Base-by-base conservation (phyloP, 2,888 invertebrate species). In the Homarus gammarus region DNA sequence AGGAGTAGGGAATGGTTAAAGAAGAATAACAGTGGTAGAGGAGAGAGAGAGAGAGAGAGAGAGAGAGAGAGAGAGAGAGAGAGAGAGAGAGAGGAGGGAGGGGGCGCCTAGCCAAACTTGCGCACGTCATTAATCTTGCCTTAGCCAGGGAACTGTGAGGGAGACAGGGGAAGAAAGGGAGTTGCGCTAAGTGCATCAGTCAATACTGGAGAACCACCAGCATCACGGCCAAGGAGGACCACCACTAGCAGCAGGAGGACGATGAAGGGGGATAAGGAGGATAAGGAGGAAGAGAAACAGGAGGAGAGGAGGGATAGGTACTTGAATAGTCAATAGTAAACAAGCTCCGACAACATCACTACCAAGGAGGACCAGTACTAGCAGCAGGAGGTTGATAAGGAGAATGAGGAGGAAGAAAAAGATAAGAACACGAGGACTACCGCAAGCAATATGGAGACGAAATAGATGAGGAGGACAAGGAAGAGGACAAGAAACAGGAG, bases 141-240 rank as follows among this genome's bases (percentile, higher is more conserved):
- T 78, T 51, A 87, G 87, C 81, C 79, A 51, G 81, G 87, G 87
- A 87, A 79, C 79, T 87, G 87, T 56, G 81, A 79, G 87, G 64
- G 81, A 87, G 87, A 87, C 87, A 87, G 81, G 87, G 72, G 87
- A 81, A 87, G 81, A 81, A 87, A 87, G 72, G 87, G 87, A 79
- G 87, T 72, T 79, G 87, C 87, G 87, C 79, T 87, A 87, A 87
- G 87, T 87, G 87, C 87, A 87, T 87, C 87, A 87, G 87, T 87
- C 87, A 87, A 87, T 87, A 87, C 87, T 68, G 36, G 81, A 78
- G 72, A 44, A 61, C 79, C 40, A 84, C 73, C 84, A 33, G 38
- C 61, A 75, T n/a, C 77, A 77, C 44, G 36, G 38, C 38, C 73
- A 40, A 33, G n/a, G 33, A 27, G 33, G n/a, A 68, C 68, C 68